phyloP scores from a whole-genome alignment of 2,888 invertebrate genomes.

The Chrysina gloriosa region DNA sequence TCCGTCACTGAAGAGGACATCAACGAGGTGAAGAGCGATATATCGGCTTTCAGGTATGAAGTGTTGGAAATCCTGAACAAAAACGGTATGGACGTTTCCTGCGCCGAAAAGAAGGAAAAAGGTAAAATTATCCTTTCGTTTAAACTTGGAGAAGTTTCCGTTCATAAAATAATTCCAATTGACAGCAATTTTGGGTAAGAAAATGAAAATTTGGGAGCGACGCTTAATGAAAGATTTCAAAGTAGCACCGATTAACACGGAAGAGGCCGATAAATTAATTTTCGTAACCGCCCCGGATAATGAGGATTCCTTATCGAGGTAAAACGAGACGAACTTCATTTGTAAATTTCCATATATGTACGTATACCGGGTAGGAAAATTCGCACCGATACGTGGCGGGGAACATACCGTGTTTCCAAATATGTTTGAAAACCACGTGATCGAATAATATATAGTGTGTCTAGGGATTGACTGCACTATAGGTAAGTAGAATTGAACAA shows the following conservation, averaged over 20 bases:
- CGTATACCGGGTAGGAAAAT: no score
- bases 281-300: conserved; percentile 65
- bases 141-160: no score
- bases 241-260: conserved; percentile 78
- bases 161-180: conserved; percentile 3
- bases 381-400: no score
- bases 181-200: conserved; percentile 78
- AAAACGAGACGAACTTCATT: conserved; percentile 33
- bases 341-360: no score
- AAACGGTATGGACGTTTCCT: conserved; percentile 88
- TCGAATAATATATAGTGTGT: no score
- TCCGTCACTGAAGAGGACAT: conserved; percentile 93
- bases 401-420: no score
- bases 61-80: conserved; percentile 87
- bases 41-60: conserved; percentile 92
- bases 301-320: conserved; percentile 72
- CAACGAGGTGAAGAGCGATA: conserved; percentile 94
- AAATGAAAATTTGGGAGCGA: conserved; percentile 88
- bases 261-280: conserved; percentile 66
- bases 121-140: conserved; percentile 68
- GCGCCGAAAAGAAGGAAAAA: conserved; percentile 79
- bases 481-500: no score
- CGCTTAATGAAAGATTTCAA: conserved; percentile 90
- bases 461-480: no score
- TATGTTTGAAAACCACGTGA: no score